Conservation (phyloP, 2,888 invertebrate genomes). For the Hirudinaria manillensis region DNA sequence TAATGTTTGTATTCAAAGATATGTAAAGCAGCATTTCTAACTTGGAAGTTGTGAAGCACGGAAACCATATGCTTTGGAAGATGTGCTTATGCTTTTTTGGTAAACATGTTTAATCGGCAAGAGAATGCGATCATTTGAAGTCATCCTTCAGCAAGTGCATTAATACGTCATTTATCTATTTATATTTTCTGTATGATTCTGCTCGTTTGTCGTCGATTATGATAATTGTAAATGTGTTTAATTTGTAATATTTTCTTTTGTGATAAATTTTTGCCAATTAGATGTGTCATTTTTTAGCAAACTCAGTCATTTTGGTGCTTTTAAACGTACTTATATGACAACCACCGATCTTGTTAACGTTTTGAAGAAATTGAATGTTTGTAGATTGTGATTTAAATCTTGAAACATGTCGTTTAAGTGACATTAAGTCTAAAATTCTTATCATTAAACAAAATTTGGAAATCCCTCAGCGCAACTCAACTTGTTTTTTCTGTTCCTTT, state of each 20-base stretch:
- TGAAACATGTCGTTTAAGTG: too few relatives aligned
- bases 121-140: too few relatives aligned
- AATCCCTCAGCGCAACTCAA: neutral
- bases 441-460: neutral
- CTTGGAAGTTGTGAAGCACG: too few relatives aligned
- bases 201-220: neutral
- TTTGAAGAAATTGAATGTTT: neutral
- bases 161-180: too few relatives aligned
- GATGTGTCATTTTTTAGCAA: neutral
- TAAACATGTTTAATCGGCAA: too few relatives aligned
- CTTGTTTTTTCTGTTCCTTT: too few relatives aligned
- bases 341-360: neutral
- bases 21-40: too few relatives aligned
- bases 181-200: neutral
- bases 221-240: neutral
- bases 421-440: neutral
- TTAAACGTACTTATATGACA: neutral
- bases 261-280: neutral
- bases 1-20: too few relatives aligned
- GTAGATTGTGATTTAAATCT: too few relatives aligned
- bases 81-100: too few relatives aligned
- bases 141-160: too few relatives aligned
- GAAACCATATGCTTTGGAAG: too few relatives aligned
- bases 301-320: constrained; percentile 16
- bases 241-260: neutral